Conservation (phyloP, 37 sponge, comb jelly and placozoan genomes). For the Theonella swinhoei region DNA sequence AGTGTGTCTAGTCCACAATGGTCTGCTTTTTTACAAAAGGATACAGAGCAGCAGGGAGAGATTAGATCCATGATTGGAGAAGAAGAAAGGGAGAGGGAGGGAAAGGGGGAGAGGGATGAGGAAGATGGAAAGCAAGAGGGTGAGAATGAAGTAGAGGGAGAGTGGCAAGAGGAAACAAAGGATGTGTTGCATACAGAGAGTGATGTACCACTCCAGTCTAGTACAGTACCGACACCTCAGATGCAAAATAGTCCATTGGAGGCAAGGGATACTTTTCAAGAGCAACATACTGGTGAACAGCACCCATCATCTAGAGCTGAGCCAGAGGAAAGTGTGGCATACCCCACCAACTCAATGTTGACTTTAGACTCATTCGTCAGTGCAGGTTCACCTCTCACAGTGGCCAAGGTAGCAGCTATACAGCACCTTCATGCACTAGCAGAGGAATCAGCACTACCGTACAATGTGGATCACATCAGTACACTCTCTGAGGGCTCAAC, state of each 20-base stretch:
- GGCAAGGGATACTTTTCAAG: no score
- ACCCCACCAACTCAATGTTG: neutral
- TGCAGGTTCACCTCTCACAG: neutral
- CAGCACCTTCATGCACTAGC: neutral
- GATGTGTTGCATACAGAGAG: neutral
- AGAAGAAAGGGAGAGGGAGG: neutral
- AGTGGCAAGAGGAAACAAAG: neutral
- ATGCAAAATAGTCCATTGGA: neutral
- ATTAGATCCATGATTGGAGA: no score
- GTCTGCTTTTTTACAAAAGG: no score
- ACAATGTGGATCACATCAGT: neutral
- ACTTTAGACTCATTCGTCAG: neutral
- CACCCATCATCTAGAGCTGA: no score
- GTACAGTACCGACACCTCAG: neutral
- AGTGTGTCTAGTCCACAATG: no score
- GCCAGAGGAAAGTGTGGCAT: no score
- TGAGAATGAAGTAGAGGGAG: neutral
- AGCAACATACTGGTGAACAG: no score
- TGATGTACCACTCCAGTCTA: no score
- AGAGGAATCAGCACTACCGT: no score
- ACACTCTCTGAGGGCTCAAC: neutral
- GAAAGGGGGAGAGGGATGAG: conserved; percentile 2
- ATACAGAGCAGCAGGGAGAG: no score
- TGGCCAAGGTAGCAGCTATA: neutral
- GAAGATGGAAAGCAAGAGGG: neutral